Evolutionary conservation across 2,888 invertebrate genomes (phyloP).

Genomic region (Dexiosoma caninum): DNA sequence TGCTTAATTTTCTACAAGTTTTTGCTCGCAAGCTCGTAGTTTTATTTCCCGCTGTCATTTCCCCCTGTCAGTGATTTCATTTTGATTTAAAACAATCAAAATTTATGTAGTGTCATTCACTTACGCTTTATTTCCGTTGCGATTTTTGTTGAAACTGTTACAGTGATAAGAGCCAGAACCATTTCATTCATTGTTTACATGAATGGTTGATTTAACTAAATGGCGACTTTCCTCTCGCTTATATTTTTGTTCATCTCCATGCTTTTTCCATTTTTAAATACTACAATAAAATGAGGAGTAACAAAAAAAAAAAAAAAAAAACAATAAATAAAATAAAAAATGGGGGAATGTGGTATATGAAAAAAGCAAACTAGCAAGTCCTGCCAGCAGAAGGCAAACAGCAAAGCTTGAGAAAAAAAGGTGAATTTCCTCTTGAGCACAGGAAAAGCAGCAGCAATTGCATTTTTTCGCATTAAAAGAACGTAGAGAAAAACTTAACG

Average conservation of each 20-base stretch:
- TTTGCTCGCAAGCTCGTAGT: not conserved
- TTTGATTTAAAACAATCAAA: slow-evolving; percentile 52
- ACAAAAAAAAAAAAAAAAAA: not conserved
- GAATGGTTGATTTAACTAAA: slow-evolving; percentile 57
- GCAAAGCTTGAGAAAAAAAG: slow-evolving; percentile 21
- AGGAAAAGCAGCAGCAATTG: slow-evolving; percentile 42
- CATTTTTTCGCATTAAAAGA: not conserved
- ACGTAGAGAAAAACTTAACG: not conserved
- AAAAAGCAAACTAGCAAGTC: not conserved
- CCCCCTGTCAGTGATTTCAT: not conserved
- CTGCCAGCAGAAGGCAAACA: not conserved
- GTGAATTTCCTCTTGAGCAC: slow-evolving; percentile 57
- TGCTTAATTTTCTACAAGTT: not conserved
- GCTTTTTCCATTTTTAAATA: not conserved
- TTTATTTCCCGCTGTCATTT: slow-evolving; percentile 9
- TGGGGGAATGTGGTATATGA: not conserved
- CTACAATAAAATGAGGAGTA: slow-evolving; percentile 18
- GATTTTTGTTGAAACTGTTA: slow-evolving; percentile 33
- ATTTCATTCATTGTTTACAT: slow-evolving; percentile 54
- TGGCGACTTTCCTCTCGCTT: slow-evolving; percentile 40
- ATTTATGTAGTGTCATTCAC: slow-evolving; percentile 60
- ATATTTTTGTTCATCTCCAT: not conserved
- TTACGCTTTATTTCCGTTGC: slow-evolving; percentile 57
- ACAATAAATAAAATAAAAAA: too few species aligned
- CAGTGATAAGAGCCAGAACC: slow-evolving; percentile 48